Evolutionary conservation across 2,888 invertebrate species (phyloP), one percentile per base, ranked within the genome.

Genomic region (Pteria penguin): DNA sequence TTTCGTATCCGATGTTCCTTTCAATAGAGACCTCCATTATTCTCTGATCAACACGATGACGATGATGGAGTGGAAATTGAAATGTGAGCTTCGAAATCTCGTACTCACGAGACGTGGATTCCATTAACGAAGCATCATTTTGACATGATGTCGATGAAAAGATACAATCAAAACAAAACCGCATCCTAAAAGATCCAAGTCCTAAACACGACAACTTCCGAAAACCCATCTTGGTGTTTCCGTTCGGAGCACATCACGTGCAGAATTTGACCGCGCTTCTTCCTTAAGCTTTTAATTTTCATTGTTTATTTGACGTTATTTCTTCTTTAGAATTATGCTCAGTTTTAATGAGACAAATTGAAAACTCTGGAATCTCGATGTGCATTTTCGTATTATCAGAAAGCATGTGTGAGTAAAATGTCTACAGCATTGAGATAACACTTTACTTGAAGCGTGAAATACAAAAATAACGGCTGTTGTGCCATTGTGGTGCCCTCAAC

Each of bases 31-130:
- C 45, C 14, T 60, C 60, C 60, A 60, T 60, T 60, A 60, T 60
- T 26, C 26, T 11, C 27, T 60, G 60, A 60, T 60, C 27, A 60
- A 60, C 26, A 26, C 60, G 22, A 60, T 60, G 60, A 68, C 45
- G 31, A 68, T 57, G 68, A 68, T 68, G 45, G 68, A 68, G 68
- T 29, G 33, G 55, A 29, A 68, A 68, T 57, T 68, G 68, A 68
- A 68, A 68, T 57, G 33, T 32, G 68, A 68, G 27, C 29, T 14
- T 3, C 57, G 18, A 68, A 65, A 11, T 26, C 60, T 60, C 27
- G 24, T 4, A 18, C 27, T 24, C 60, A 60, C 26, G 60, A 60
- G 60, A 60, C 60, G 27, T 4, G 22, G 8, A 8, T 60, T 57
- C 68, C 68, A 68, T 68, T 68, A 68, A 57, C 33, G 33, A n/a